Percentiles rank a stretch among this genome's conserved stretches.
These are phyloP conservation scores for Eretmochelys imbricata DNA, from an alignment of 2,113 vertebrate genomes.

Conservation along the genomic window DNA sequence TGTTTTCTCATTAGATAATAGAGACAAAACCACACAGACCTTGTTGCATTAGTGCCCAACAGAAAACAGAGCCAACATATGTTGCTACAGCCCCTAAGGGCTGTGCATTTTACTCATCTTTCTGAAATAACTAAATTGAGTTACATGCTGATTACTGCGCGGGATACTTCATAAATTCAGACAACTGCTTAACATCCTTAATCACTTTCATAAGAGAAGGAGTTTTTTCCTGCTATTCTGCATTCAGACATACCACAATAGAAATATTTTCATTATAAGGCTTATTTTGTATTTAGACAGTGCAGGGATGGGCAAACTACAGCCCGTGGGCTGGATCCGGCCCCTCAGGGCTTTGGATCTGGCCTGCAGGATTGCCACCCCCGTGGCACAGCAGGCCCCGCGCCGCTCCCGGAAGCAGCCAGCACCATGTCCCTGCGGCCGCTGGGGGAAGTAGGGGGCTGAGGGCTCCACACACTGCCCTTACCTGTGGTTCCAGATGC, in stretches of 20 bases:
- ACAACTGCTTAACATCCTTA: background rate
- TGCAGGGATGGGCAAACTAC: no score
- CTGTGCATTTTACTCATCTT: background rate
- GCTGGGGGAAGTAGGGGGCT: no score
- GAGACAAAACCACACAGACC: background rate
- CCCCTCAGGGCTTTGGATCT: no score
- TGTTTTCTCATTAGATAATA: background rate
- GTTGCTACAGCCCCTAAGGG: background rate
- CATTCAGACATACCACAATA: background rate
- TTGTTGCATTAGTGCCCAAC: no score
- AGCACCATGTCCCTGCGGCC: no score
- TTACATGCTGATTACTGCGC: background rate
- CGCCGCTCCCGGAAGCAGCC: no score
- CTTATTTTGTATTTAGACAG: background rate
- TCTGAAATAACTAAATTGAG: background rate
- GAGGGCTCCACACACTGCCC: no score
- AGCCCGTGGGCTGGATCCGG: no score
- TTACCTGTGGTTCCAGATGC: no score
- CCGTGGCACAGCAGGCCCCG: no score
- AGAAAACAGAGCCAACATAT: background rate
- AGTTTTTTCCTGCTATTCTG: background rate
- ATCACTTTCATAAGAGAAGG: background rate
- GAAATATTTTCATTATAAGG: background rate
- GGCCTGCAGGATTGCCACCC: no score
- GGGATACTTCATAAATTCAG: background rate